Percentiles rank a stretch among this genome's conserved stretches.
phyloP scores from a whole-genome alignment of 2,797 vertebrate species.

The Hydrocynus forskahlii region DNA sequence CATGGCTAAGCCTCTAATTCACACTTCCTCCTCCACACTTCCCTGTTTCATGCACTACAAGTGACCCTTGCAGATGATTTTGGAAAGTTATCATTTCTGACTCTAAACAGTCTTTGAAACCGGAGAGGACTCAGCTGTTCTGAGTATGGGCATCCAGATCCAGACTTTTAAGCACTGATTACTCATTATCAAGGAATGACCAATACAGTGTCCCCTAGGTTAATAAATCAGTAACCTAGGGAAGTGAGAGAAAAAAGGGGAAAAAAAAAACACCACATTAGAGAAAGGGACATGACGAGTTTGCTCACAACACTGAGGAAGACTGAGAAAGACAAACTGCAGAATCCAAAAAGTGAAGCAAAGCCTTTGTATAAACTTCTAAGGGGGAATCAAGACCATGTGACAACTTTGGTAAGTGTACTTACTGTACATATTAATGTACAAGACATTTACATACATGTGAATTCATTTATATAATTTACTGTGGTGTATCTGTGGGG shows the following conservation, averaged over 20 bases:
- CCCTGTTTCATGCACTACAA: conserved; percentile 13
- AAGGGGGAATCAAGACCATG: neutral
- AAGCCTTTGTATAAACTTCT: neutral
- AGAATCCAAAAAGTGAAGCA: neutral
- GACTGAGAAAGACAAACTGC: neutral
- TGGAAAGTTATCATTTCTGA: neutral
- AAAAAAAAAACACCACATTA: neutral
- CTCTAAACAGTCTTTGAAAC: conserved; percentile 2
- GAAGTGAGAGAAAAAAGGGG: conserved; percentile 15
- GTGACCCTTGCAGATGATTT: neutral
- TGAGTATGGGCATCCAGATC: neutral
- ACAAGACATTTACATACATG: neutral
- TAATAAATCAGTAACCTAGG: conserved; percentile 53
- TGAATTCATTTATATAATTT: neutral
- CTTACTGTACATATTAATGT: neutral
- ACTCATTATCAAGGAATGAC: conserved; percentile 45
- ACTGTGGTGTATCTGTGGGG: too few species aligned
- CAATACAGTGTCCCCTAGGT: conserved; percentile 20
- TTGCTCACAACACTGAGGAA: conserved; percentile 3
- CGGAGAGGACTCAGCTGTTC: neutral
- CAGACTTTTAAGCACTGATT: conserved; percentile 24
- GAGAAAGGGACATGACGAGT: conserved; percentile 1
- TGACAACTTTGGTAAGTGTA: neutral
- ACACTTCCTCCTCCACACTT: conserved; percentile 26
- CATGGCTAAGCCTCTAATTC: conserved; percentile 3